These are phyloP conservation scores for Acleris emargana DNA, from an alignment of 2,888 invertebrate species.

Conservation along the genomic window DNA sequence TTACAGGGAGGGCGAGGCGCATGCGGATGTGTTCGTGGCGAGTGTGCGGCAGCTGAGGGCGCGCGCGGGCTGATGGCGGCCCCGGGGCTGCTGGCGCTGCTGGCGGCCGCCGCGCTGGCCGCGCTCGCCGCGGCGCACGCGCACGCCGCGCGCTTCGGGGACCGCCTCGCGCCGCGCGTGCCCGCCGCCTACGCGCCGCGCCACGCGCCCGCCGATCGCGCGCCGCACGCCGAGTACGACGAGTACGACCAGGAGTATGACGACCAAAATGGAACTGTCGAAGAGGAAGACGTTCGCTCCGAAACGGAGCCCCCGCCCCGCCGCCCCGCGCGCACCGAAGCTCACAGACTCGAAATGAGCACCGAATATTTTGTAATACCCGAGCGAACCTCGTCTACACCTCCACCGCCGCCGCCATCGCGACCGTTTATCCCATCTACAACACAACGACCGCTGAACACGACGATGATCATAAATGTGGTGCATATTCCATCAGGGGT, in stretches of 20 bases:
- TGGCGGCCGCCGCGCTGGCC: conserved; percentile 64
- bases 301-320: conserved; percentile 61
- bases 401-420: conserved; percentile 60
- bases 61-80: conserved; percentile 71
- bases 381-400: conserved; percentile 66
- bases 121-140: conserved; percentile 52
- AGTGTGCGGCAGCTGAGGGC: conserved; percentile 64
- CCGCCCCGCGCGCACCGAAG: conserved; percentile 71
- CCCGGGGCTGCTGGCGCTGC: conserved; percentile 63
- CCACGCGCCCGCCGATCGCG: conserved; percentile 56
- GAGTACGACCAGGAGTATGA: conserved; percentile 70
- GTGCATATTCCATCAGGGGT: conserved; percentile 60
- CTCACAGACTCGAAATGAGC: conserved; percentile 89
- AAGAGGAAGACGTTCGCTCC: conserved; percentile 52
- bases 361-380: conserved; percentile 93
- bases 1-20: conserved; percentile 61
- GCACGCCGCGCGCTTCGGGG: conserved; percentile 68
- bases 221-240: conserved; percentile 63
- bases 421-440: conserved; percentile 58
- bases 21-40: conserved; percentile 66
- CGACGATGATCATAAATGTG: conserved; percentile 52
- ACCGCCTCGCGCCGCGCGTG: conserved; percentile 72
- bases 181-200: conserved; percentile 71
- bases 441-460: conserved; percentile 54
- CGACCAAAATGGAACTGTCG: conserved; percentile 53